Conservation (phyloP, 1,140 invertebrate genomes). For the Portunus trituberculatus region DNA sequence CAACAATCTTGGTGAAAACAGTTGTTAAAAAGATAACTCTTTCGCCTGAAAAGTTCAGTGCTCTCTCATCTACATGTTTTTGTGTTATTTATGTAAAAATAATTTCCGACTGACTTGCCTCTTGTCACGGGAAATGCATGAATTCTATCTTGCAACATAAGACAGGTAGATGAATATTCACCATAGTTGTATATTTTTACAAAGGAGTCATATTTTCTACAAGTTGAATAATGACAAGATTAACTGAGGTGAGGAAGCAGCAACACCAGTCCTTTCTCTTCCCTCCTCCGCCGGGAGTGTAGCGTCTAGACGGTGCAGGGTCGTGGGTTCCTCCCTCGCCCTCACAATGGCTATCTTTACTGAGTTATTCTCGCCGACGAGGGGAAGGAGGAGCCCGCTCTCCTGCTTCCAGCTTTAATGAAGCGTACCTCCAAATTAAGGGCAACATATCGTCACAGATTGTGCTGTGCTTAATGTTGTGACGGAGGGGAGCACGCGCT, state of each 20-base stretch:
- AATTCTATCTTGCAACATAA: background rate
- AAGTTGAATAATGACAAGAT: background rate
- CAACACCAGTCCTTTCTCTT: background rate
- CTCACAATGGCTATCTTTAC: slow-evolving; percentile 45
- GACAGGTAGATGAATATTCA: background rate
- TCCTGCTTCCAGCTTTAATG: background rate
- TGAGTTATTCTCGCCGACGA: slow-evolving; percentile 32
- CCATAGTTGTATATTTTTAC: background rate
- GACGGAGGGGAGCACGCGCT: background rate
- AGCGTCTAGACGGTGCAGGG: background rate
- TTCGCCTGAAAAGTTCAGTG: background rate
- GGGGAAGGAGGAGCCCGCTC: background rate
- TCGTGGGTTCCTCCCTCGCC: background rate
- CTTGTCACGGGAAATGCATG: background rate
- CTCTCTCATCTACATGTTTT: background rate
- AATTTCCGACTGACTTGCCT: background rate
- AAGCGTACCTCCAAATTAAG: slow-evolving; percentile 13
- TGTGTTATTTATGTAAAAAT: too few relatives aligned
- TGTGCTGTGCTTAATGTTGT: background rate
- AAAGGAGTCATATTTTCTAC: background rate
- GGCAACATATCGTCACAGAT: slow-evolving; percentile 21
- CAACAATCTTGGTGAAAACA: background rate
- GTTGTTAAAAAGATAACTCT: background rate
- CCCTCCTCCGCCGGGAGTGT: background rate
- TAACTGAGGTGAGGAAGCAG: background rate